phyloP scores from a whole-genome alignment of 2,113 vertebrate species.

The Melanocharis versteri region DNA sequence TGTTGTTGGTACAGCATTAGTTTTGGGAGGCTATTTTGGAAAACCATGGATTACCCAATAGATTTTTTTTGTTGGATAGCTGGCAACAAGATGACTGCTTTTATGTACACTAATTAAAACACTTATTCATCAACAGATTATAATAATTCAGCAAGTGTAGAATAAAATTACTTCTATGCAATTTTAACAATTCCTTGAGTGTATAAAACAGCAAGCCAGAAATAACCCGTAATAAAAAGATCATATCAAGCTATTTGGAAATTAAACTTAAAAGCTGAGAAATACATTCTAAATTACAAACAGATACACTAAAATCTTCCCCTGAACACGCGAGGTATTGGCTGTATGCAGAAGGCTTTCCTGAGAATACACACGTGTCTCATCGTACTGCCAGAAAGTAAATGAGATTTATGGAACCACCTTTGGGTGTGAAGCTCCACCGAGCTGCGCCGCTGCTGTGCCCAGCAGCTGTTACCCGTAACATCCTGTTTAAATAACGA shows the following conservation, averaged over 20 bases:
- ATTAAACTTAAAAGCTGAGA: constrained; percentile 61
- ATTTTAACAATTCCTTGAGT: neutral
- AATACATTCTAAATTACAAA: constrained; percentile 62
- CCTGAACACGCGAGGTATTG: constrained; percentile 53
- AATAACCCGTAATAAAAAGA: constrained; percentile 66
- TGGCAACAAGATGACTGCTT: constrained; percentile 30
- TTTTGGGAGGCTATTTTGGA: neutral
- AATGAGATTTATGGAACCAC: constrained; percentile 1
- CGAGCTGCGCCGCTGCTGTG: constrained; percentile 40
- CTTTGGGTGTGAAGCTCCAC: neutral
- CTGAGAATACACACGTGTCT: constrained; percentile 52
- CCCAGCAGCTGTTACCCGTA: constrained; percentile 71
- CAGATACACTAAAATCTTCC: constrained; percentile 37
- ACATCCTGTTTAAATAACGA: constrained; percentile 49
- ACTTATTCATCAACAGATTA: constrained; percentile 10
- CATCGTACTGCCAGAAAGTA: neutral
- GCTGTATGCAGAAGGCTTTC: constrained; percentile 63
- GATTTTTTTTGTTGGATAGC: neutral
- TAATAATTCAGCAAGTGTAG: constrained; percentile 1
- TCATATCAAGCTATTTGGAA: constrained; percentile 61
- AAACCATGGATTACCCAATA: neutral
- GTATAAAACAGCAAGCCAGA: constrained; percentile 47
- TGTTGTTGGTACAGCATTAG: neutral
- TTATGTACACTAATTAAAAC: constrained; percentile 53
- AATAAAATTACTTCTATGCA: constrained; percentile 34